These are phyloP conservation scores for Polypterus senegalus DNA, from an alignment of 2,113 vertebrate genomes.

Conservation along the genomic window DNA sequence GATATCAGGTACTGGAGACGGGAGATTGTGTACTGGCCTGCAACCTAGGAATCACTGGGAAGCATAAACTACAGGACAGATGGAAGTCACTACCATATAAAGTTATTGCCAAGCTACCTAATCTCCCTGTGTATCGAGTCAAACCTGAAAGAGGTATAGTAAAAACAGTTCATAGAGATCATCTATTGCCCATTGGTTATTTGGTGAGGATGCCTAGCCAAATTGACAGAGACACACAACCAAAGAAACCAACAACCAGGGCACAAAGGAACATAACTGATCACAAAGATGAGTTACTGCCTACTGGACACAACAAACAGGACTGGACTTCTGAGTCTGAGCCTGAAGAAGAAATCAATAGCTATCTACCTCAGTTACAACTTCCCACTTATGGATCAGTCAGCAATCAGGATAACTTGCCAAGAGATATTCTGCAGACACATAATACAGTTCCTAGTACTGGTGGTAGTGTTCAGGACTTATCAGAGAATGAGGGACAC, in stretches of 20 bases:
- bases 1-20: neutral
- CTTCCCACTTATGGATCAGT: neutral
- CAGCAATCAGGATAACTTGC: neutral
- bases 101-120: neutral
- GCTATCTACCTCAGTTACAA: neutral
- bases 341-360: neutral
- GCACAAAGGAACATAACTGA: neutral
- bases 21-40: neutral
- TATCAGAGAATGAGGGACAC: too few species aligned
- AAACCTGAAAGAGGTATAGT: conserved; percentile 1
- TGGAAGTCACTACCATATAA: neutral
- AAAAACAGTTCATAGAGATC: conserved; percentile 1
- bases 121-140: neutral
- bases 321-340: neutral
- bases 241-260: neutral
- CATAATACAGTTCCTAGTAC: neutral
- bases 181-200: neutral
- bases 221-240: neutral
- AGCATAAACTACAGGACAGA: conserved; percentile 1
- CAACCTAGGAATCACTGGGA: neutral
- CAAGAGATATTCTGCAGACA: neutral
- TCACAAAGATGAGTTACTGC: neutral
- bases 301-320: neutral
- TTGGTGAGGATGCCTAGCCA: neutral
- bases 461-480: too few species aligned